Percentiles rank a stretch among this genome's conserved stretches.
Evolutionary conservation across 2,113 vertebrate species (phyloP).

Genomic region (Pteropus alecto): DNA sequence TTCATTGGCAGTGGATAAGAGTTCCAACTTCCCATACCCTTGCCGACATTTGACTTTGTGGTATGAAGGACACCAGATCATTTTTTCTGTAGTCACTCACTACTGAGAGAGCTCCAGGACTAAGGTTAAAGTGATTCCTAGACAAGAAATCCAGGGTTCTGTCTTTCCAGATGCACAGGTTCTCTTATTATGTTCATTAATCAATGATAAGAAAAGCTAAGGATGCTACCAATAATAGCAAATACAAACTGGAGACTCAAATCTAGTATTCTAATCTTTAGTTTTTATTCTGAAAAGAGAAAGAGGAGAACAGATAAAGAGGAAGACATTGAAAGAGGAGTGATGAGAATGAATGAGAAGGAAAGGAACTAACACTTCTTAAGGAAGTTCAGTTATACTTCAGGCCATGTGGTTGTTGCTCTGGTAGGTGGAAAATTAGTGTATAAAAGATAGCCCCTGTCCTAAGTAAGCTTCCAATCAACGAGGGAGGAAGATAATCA

Average conservation of each 20-base stretch:
- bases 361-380: too few relatives aligned
- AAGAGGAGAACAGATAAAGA: not conserved
- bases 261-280: not conserved
- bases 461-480: too few relatives aligned
- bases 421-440: not conserved
- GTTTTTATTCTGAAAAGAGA: not conserved
- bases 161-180: not conserved
- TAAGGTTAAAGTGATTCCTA: not conserved
- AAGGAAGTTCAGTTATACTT: not conserved
- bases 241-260: not conserved
- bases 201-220: not conserved
- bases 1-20: not conserved
- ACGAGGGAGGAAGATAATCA: not conserved
- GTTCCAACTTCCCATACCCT: not conserved
- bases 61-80: not conserved
- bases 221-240: not conserved
- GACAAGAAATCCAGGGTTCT: not conserved
- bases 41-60: not conserved
- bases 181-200: not conserved
- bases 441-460: not conserved
- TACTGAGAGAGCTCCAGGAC: not conserved
- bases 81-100: not conserved
- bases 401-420: not conserved
- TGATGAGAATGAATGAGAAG: not conserved
- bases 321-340: not conserved